Percentiles rank a stretch among this genome's conserved stretches.
phyloP scores from a whole-genome alignment of 2,113 vertebrate species.

The Hipposideros armiger region DNA sequence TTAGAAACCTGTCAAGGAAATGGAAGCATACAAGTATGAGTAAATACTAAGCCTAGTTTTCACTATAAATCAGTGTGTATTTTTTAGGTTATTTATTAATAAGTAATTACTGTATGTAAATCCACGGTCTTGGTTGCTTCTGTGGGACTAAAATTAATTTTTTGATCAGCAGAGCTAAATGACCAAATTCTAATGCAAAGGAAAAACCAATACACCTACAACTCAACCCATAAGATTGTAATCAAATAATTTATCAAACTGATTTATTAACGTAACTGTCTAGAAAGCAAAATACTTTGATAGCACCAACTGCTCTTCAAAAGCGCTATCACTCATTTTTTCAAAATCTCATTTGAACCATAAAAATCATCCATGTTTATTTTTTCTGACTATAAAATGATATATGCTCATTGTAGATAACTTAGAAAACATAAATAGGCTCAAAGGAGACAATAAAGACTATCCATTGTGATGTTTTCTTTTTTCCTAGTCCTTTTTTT shows the following conservation, averaged over 20 bases:
- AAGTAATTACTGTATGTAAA: constrained; percentile 48
- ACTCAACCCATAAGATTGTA: constrained; percentile 3
- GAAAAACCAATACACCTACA: constrained; percentile 16
- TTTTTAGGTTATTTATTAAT: constrained; percentile 46
- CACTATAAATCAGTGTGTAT: constrained; percentile 30
- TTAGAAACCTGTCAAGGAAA: constrained; percentile 40
- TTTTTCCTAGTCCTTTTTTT: constrained; percentile 1
- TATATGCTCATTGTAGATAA: not conserved
- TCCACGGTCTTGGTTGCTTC: constrained; percentile 1
- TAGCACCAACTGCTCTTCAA: constrained; percentile 41
- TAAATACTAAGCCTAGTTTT: constrained; percentile 40
- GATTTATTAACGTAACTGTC: constrained; percentile 34
- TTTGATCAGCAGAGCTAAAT: constrained; percentile 11
- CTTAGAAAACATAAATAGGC: constrained; percentile 19
- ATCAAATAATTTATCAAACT: constrained; percentile 41
- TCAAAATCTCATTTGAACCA: constrained; percentile 57
- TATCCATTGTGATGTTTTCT: not conserved
- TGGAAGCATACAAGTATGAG: not conserved
- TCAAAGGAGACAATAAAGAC: constrained; percentile 65
- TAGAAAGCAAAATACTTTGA: constrained; percentile 67
- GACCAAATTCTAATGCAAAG: constrained; percentile 47
- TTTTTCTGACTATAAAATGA: constrained; percentile 33
- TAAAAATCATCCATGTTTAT: constrained; percentile 25
- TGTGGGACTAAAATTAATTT: constrained; percentile 56
- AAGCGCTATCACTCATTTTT: constrained; percentile 33